Percentiles rank a stretch among this genome's conserved stretches.
These are phyloP conservation scores for Halcyon malimbica DNA, from an alignment of 2,113 vertebrate species.

Conservation along the genomic window DNA sequence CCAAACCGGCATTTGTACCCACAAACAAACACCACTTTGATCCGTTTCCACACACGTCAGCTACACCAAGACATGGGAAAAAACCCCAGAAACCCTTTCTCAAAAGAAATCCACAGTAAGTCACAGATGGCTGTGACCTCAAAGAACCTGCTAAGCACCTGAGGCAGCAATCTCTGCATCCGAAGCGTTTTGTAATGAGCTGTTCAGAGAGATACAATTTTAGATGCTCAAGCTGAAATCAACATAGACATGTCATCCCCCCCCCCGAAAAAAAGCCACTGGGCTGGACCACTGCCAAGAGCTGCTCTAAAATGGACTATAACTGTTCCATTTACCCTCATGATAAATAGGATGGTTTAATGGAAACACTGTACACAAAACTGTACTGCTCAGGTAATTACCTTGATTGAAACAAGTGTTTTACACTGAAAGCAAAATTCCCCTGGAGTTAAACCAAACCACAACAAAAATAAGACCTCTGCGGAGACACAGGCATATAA, in stretches of 20 bases:
- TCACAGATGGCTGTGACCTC: neutral
- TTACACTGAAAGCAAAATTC: constrained; percentile 45
- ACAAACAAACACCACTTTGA: neutral
- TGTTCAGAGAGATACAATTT: neutral
- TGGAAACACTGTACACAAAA: constrained; percentile 46
- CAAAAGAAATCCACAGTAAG: neutral
- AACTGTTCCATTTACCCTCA: constrained; percentile 8
- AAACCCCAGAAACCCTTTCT: neutral
- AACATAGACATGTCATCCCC: neutral
- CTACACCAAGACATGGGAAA: neutral
- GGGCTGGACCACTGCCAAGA: neutral
- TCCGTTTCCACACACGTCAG: neutral
- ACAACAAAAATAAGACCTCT: neutral
- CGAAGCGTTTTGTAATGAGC: neutral
- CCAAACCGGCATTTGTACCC: neutral
- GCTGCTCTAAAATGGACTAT: neutral
- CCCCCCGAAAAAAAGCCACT: neutral
- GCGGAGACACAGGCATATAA: neutral
- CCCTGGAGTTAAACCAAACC: constrained; percentile 41
- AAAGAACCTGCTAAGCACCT: neutral
- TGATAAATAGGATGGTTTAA: constrained; percentile 37
- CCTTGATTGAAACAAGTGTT: constrained; percentile 59
- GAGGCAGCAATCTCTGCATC: neutral
- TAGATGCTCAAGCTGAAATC: neutral
- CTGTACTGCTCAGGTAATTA: constrained; percentile 54